phyloP scores from a whole-genome alignment of 37 sponge, comb jelly and placozoan genomes.

The Cliona cf. orientalis region DNA sequence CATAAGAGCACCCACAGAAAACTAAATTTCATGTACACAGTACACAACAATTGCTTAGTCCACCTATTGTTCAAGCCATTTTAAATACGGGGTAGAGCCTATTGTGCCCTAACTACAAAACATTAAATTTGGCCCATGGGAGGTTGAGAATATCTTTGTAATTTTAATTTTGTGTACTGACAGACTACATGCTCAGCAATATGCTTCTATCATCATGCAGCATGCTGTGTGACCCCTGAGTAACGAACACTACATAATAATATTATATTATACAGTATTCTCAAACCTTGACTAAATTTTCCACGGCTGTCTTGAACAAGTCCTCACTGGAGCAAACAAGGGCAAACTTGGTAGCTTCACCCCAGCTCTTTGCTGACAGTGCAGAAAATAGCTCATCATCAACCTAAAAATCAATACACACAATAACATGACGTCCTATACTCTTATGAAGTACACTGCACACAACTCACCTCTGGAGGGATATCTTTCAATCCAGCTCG shows the following conservation, averaged over 20 bases:
- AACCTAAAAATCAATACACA: not conserved
- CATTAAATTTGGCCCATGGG: too few species aligned
- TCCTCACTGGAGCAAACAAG: not conserved
- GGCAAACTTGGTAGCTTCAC: conserved; percentile 19
- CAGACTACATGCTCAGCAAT: too few species aligned
- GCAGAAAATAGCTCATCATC: conserved; percentile 14
- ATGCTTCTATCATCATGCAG: too few species aligned
- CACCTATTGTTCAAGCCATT: too few species aligned
- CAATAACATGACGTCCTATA: not conserved
- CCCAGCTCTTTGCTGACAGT: not conserved
- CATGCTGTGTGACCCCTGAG: too few species aligned
- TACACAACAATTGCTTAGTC: not conserved
- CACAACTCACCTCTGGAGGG: conserved; percentile 34
- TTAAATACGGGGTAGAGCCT: too few species aligned
- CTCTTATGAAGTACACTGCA: not conserved
- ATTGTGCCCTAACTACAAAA: too few species aligned
- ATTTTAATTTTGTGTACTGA: too few species aligned
- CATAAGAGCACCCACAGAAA: not conserved
- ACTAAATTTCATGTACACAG: not conserved
- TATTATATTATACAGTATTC: too few species aligned
- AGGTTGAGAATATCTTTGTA: too few species aligned
- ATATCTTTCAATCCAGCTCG: conserved; percentile 42
- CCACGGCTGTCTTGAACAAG: conserved; percentile 6
- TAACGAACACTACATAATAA: too few species aligned
- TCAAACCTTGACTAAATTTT: too few species aligned